Conservation (phyloP, 2,113 vertebrate species). For the Ochotona princeps region DNA sequence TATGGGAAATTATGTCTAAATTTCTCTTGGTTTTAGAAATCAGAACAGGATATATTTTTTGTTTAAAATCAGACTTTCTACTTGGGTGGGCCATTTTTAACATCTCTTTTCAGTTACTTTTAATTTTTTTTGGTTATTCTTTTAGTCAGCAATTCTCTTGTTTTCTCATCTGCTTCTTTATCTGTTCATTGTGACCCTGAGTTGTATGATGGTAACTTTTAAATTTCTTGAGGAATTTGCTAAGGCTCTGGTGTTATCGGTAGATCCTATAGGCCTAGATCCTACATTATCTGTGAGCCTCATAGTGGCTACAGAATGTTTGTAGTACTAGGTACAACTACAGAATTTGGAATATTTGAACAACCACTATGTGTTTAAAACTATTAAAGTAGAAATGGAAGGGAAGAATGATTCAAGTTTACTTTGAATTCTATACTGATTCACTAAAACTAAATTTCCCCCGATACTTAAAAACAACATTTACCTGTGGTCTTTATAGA, state of each 20-base stretch:
- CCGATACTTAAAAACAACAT: not conserved
- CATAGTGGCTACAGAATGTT: not conserved
- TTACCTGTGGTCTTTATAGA: not conserved
- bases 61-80: not conserved
- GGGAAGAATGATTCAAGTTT: not conserved
- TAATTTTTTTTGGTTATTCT: not conserved
- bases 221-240: not conserved
- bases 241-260: not conserved
- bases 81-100: not conserved
- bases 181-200: not conserved
- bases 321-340: not conserved
- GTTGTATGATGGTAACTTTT: not conserved
- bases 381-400: conserved; percentile 33
- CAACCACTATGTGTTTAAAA: conserved; percentile 1
- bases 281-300: too few species aligned
- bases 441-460: not conserved
- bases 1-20: not conserved
- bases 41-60: not conserved
- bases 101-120: not conserved
- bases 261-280: not conserved
- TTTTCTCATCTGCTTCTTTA: not conserved
- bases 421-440: not conserved
- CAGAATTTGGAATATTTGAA: not conserved
- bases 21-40: not conserved
- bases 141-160: not conserved